Conservation (phyloP, 2,888 invertebrate species). For the Unio delphinus region DNA sequence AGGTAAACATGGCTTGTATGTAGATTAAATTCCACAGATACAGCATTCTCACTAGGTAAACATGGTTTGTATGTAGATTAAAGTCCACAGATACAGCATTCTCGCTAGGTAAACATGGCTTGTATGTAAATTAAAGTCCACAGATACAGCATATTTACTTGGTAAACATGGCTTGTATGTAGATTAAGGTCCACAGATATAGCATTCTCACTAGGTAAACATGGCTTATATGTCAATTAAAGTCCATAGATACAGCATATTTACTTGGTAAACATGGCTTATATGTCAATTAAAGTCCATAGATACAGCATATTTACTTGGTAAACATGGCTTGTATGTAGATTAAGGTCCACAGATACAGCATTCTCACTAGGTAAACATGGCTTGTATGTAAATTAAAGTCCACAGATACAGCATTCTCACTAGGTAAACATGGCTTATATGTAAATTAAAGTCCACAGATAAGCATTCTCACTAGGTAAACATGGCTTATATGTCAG, state of each 20-base stretch:
- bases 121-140: too few species aligned
- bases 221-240: constrained; percentile 70
- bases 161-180: too few species aligned
- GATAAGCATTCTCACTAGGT: too few species aligned
- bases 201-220: constrained; percentile 87
- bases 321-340: too few species aligned
- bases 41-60: constrained; percentile 89
- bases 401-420: constrained; percentile 95
- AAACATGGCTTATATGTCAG: too few species aligned
- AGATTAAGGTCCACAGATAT: constrained; percentile 81
- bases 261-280: constrained; percentile 77
- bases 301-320: too few species aligned
- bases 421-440: constrained; percentile 75
- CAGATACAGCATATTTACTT: too few species aligned
- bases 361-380: constrained; percentile 87
- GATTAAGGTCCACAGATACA: constrained; percentile 81
- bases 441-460: too few species aligned
- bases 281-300: too few species aligned
- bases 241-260: constrained; percentile 94
- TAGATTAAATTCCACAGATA: constrained; percentile 79
- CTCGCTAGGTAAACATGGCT: constrained; percentile 78
- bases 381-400: constrained; percentile 73
- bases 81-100: constrained; percentile 94
- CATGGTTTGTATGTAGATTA: constrained; percentile 84
- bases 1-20: too few species aligned